Percentiles rank a stretch among this genome's conserved stretches.
Evolutionary conservation across 2,113 vertebrate genomes (phyloP).

Genomic region (Ceuthmochares aereus): DNA sequence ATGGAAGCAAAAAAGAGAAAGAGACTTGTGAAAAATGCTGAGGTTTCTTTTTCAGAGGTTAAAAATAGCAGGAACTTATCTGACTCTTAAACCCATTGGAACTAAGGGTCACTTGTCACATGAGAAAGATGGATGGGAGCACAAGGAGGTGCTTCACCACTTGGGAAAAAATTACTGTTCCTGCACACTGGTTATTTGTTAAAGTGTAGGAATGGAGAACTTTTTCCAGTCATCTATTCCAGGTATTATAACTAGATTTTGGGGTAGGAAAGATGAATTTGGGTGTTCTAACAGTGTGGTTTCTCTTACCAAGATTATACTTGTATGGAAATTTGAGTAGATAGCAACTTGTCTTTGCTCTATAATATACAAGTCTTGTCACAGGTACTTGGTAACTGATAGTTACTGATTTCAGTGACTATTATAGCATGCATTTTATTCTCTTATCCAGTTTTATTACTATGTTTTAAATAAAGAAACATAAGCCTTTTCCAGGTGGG

Average conservation of each 20-base stretch:
- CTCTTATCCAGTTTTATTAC: not conserved
- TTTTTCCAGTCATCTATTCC: not conserved
- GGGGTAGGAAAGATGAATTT: not conserved
- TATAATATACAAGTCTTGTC: not conserved
- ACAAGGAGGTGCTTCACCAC: not conserved
- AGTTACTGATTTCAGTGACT: not conserved
- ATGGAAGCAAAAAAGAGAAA: not conserved
- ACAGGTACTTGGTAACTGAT: not conserved
- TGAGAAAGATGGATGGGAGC: not conserved
- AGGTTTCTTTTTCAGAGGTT: not conserved
- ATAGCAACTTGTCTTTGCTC: not conserved
- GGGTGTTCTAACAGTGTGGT: not conserved
- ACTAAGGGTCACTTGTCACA: not conserved
- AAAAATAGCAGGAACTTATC: not conserved
- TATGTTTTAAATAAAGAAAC: not conserved
- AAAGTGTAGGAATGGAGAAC: not conserved
- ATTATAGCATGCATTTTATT: not conserved
- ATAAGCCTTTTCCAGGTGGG: not conserved
- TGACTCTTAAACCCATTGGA: not conserved
- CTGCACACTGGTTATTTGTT: not conserved
- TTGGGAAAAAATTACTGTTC: not conserved
- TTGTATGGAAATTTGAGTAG: not conserved
- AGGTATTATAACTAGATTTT: not conserved
- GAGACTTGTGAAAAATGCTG: not conserved
- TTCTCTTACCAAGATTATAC: not conserved